These are phyloP conservation scores for Orius insidiosus DNA, from an alignment of 1,140 invertebrate genomes.

Conservation along the genomic window DNA sequence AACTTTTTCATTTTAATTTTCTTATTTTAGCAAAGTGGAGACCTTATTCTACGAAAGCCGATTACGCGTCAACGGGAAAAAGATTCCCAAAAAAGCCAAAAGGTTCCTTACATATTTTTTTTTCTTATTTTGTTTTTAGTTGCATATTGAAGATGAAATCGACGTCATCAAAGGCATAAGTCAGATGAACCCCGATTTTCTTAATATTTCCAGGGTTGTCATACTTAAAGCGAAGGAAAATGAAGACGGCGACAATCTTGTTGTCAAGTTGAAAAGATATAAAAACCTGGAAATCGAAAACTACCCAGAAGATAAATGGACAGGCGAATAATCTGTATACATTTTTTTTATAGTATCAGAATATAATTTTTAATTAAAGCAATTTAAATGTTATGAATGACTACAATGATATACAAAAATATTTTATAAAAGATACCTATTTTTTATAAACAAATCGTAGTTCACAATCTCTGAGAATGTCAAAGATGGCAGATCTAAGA, in stretches of 20 bases:
- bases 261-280: conserved; percentile 34
- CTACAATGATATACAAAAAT: too few species aligned
- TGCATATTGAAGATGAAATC: conserved; percentile 40
- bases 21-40: conserved; percentile 49
- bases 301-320: too few species aligned
- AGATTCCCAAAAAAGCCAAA: conserved; percentile 42
- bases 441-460: too few species aligned
- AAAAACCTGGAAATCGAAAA: conserved; percentile 42
- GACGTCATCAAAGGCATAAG: conserved; percentile 40
- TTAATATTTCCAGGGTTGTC: conserved; percentile 39
- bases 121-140: conserved; percentile 23
- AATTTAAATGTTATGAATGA: too few species aligned
- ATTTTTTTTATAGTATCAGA: too few species aligned
- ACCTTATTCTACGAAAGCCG: conserved; percentile 44
- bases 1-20: conserved; percentile 15
- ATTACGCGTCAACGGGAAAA: conserved; percentile 45
- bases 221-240: conserved; percentile 28
- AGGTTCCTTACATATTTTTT: conserved; percentile 23
- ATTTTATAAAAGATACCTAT: too few species aligned
- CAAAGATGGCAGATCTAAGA: too few species aligned
- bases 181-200: conserved; percentile 36
- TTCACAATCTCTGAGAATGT: too few species aligned
- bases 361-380: too few species aligned
- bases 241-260: conserved; percentile 28
- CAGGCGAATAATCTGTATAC: too few species aligned